Evolutionary conservation across 2,888 invertebrate genomes (phyloP).

Genomic region (Orchesellides sinensis): DNA sequence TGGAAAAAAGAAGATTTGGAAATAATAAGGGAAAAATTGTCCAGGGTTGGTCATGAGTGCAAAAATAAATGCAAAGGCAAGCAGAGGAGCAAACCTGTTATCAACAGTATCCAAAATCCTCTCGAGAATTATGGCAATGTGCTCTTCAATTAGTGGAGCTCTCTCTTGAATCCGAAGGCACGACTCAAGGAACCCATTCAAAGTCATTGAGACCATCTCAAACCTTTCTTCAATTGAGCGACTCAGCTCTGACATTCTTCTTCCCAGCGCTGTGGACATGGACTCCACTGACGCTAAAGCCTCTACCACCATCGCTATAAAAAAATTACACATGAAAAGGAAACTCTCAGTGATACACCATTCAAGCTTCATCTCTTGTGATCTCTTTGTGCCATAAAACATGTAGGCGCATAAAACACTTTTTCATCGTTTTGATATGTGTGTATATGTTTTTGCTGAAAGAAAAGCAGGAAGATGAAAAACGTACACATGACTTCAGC

Average conservation of each 20-base stretch:
- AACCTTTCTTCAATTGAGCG: constrained; percentile 71
- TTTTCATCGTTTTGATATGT: too few species aligned
- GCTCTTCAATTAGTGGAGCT: constrained; percentile 81
- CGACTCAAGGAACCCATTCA: constrained; percentile 83
- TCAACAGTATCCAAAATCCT: constrained; percentile 82
- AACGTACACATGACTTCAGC: constrained; percentile 65
- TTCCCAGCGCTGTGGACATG: constrained; percentile 67
- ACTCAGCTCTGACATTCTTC: constrained; percentile 68
- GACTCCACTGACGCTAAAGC: constrained; percentile 71
- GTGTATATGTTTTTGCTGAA: background rate
- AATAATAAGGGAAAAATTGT: background rate
- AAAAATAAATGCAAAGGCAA: background rate
- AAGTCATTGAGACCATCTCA: constrained; percentile 78
- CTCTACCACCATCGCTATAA: constrained; percentile 72
- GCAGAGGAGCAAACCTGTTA: constrained; percentile 81
- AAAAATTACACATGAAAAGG: background rate
- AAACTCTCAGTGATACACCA: background rate
- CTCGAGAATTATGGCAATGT: constrained; percentile 82
- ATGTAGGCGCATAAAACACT: background rate
- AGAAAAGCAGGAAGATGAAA: background rate
- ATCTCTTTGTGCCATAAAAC: background rate
- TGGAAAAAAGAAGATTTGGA: background rate
- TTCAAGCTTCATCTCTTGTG: too few species aligned
- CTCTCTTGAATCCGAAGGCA: constrained; percentile 83
- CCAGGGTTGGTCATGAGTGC: background rate